phyloP scores from a whole-genome alignment of 2,797 vertebrate species.

The Karalla daura region DNA sequence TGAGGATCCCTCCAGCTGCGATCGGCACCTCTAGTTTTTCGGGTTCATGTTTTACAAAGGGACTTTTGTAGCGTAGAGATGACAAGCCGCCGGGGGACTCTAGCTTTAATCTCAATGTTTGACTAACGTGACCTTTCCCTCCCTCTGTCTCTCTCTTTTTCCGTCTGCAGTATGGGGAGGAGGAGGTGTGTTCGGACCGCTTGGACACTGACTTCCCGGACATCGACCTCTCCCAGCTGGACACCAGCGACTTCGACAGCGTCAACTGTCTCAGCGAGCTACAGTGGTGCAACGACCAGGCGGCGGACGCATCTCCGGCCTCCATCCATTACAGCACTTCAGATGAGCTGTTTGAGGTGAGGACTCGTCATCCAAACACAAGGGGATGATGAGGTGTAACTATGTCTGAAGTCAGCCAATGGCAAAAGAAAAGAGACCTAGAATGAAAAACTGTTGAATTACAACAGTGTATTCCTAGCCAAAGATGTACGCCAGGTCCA shows the following conservation, averaged over 20 bases:
- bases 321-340: conserved; percentile 90
- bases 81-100: conserved; percentile 20
- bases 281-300: conserved; percentile 93
- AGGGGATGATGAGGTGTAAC: neutral
- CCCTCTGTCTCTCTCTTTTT: conserved; percentile 42
- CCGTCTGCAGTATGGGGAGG: conserved; percentile 86
- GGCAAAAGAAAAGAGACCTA: no score
- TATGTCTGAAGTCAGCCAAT: neutral
- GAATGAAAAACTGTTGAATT: no score
- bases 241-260: conserved; percentile 94
- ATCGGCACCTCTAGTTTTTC: conserved; percentile 38
- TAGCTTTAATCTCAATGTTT: conserved; percentile 58
- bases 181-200: conserved; percentile 91
- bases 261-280: conserved; percentile 93
- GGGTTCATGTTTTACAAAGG: conserved; percentile 21
- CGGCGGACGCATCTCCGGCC: conserved; percentile 86
- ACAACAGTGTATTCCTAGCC: no score
- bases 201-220: conserved; percentile 95
- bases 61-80: conserved; percentile 30
- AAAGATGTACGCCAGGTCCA: no score
- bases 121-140: conserved; percentile 48
- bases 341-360: conserved; percentile 96
- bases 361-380: neutral
- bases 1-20: conserved; percentile 41
- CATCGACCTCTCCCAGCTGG: conserved; percentile 98